Percentiles rank a stretch among this genome's conserved stretches.
Conservation (phyloP, 2,888 invertebrate genomes). For the Coelinius sp. region DNA sequence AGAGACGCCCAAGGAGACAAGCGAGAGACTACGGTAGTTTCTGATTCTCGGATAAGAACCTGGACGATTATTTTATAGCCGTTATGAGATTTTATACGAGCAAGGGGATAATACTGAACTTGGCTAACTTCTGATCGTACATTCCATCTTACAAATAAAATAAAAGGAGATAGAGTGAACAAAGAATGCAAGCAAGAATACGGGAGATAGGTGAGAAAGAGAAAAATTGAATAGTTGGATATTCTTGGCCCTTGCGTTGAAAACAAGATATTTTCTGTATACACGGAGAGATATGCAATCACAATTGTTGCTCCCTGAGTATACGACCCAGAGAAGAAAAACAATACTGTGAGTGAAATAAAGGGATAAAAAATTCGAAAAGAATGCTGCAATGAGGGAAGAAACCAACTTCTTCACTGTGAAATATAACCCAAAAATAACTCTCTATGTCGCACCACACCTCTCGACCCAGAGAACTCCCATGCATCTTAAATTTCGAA, state of each 20-base stretch:
- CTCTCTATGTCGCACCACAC: background rate
- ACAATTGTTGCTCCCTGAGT: background rate
- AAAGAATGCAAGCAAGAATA: background rate
- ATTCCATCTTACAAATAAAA: background rate
- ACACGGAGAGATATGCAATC: background rate
- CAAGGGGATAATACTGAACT: constrained; percentile 38
- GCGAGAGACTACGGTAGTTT: background rate
- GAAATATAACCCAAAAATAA: background rate
- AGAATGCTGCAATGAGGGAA: background rate
- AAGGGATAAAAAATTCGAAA: background rate
- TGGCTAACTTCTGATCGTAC: constrained; percentile 20
- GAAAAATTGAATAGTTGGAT: background rate
- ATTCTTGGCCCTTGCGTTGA: background rate
- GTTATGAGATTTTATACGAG: constrained; percentile 43
- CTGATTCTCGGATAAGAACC: constrained; percentile 22
- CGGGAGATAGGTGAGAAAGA: constrained; percentile 7
- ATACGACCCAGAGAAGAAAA: background rate
- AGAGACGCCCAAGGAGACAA: background rate
- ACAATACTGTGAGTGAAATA: background rate
- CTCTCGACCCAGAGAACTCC: background rate
- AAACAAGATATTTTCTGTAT: background rate
- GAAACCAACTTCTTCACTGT: background rate
- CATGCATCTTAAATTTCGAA: constrained; percentile 13
- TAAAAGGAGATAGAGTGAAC: constrained; percentile 7
- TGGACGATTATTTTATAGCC: constrained; percentile 46